Conservation (phyloP, 1,140 invertebrate species). For the Saccostrea cuccullata region DNA sequence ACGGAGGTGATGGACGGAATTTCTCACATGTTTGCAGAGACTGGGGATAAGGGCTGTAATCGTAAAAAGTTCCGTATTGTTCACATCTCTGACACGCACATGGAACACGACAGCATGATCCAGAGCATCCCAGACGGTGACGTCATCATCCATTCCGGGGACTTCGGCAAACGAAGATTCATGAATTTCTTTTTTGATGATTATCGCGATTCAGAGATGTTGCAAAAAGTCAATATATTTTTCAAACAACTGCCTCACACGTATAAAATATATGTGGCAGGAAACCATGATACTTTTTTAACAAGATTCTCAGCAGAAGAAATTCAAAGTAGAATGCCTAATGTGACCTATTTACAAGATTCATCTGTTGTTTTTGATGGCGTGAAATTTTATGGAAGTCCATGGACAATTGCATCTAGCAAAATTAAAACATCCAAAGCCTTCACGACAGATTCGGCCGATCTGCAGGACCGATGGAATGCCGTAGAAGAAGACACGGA, state of each 20-base stretch:
- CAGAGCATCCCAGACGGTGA: constrained; percentile 66
- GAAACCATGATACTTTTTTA: constrained; percentile 68
- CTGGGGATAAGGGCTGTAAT: not conserved
- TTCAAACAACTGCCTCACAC: constrained; percentile 66
- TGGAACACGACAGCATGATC: constrained; percentile 56
- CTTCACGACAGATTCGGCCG: constrained; percentile 51
- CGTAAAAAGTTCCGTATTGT: constrained; percentile 60
- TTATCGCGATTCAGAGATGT: constrained; percentile 34
- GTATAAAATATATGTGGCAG: constrained; percentile 70
- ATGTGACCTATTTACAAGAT: constrained; percentile 67
- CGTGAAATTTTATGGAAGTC: constrained; percentile 68
- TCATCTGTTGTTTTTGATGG: constrained; percentile 59
- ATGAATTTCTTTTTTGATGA: constrained; percentile 10
- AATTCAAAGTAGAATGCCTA: constrained; percentile 56
- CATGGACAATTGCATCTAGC: constrained; percentile 60
- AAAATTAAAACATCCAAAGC: constrained; percentile 60
- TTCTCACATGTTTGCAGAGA: not conserved
- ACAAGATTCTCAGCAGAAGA: constrained; percentile 40
- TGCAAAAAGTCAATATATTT: constrained; percentile 59
- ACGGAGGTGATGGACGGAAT: not conserved
- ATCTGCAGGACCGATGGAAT: constrained; percentile 63
- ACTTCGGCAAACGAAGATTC: constrained; percentile 59
- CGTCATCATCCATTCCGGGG: constrained; percentile 69
- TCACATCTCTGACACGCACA: constrained; percentile 71
- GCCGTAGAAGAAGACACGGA: constrained; percentile 65